Conservation (phyloP, 2,113 vertebrate species). For the Plotosus lineatus region DNA sequence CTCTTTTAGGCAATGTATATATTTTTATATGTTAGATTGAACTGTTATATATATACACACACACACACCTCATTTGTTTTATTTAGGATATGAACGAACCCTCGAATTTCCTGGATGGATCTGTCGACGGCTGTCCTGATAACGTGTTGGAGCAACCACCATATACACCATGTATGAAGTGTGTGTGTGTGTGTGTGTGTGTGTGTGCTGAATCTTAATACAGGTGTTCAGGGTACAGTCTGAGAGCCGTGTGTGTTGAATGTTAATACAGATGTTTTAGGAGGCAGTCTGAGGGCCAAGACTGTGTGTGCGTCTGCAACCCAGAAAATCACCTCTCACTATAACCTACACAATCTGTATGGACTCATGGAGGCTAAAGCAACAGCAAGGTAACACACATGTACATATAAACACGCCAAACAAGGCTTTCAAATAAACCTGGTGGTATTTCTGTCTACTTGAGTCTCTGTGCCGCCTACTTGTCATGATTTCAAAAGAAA, state of each 20-base stretch:
- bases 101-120: slow-evolving; percentile 85
- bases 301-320: slow-evolving; percentile 71
- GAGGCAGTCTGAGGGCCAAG: slow-evolving; percentile 63
- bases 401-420: not conserved
- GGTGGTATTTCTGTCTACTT: too few species aligned
- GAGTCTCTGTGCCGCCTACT: too few species aligned
- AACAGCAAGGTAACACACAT: slow-evolving; percentile 66
- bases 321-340: slow-evolving; percentile 70
- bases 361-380: slow-evolving; percentile 79
- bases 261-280: slow-evolving; percentile 65
- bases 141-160: slow-evolving; percentile 80
- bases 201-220: slow-evolving; percentile 57
- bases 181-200: slow-evolving; percentile 69
- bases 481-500: too few species aligned
- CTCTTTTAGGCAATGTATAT: too few species aligned
- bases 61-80: too few species aligned
- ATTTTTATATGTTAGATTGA: too few species aligned
- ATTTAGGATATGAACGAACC: slow-evolving; percentile 90
- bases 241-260: slow-evolving; percentile 55
- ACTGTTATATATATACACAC: too few species aligned
- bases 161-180: slow-evolving; percentile 77
- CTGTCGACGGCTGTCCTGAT: slow-evolving; percentile 75
- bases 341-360: slow-evolving; percentile 78
- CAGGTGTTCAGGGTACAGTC: slow-evolving; percentile 65
- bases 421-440: too few species aligned